Evolutionary conservation across 2,113 vertebrate genomes (phyloP).

Genomic region (Chloropsis hardwickii): DNA sequence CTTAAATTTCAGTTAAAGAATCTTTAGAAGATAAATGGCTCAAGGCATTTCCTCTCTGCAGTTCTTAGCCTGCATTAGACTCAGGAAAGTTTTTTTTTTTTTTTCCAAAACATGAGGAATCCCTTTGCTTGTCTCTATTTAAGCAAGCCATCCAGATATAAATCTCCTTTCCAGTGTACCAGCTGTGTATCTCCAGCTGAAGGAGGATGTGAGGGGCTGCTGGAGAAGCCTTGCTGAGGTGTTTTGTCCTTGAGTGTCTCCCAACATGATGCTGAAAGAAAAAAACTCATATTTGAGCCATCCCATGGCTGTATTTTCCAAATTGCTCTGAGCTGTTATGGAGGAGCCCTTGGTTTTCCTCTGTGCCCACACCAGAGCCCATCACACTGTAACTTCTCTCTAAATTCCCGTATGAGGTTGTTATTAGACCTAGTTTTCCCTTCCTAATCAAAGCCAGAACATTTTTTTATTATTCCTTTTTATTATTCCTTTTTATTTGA

Average conservation of each 20-base stretch:
- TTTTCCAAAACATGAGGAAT: not conserved
- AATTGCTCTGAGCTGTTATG: not conserved
- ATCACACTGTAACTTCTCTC: not conserved
- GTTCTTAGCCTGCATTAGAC: not conserved
- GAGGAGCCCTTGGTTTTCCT: not conserved
- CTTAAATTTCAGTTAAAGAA: slow-evolving; percentile 38
- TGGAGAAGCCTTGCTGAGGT: not conserved
- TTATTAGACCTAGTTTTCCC: not conserved
- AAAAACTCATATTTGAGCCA: not conserved
- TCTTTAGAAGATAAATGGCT: slow-evolving; percentile 38
- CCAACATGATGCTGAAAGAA: not conserved
- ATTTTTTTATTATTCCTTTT: not conserved
- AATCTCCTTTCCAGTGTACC: not conserved
- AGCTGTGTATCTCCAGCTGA: not conserved
- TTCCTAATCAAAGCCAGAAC: not conserved
- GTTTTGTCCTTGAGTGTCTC: not conserved
- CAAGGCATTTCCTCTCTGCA: not conserved
- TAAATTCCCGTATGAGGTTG: not conserved
- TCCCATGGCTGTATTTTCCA: not conserved
- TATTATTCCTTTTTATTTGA: not conserved
- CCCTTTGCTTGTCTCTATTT: not conserved
- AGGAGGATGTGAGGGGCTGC: not conserved
- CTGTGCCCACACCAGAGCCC: not conserved
- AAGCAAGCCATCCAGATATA: not conserved
- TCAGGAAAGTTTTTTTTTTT: not conserved